phyloP scores from a whole-genome alignment of 2,113 vertebrate genomes.

The Sterna hirundo region DNA sequence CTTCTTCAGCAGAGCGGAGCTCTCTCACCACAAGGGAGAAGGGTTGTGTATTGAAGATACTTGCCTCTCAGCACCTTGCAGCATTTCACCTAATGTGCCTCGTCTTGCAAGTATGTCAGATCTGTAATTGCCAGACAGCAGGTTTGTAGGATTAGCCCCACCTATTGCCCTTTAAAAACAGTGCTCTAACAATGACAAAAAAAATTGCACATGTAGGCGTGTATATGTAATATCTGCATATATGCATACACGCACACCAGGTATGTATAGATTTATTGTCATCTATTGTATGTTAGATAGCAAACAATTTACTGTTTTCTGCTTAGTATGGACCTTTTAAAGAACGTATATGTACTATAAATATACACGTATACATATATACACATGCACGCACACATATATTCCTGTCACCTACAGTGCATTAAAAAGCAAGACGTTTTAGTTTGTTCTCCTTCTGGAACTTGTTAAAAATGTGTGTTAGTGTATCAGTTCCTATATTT shows the following conservation, averaged over 20 bases:
- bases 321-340: not conserved
- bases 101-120: not conserved
- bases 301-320: not conserved
- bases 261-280: not conserved
- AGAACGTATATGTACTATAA: not conserved
- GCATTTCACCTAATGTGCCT: not conserved
- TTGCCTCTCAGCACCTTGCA: not conserved
- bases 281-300: not conserved
- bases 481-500: not conserved
- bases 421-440: not conserved
- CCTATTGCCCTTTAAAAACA: not conserved
- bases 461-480: not conserved
- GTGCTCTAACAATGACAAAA: not conserved
- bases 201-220: not conserved
- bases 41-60: not conserved
- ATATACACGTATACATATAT: not conserved
- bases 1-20: not conserved
- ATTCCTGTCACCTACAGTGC: not conserved
- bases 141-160: not conserved
- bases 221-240: not conserved
- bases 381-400: rapidly evolving
- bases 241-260: no score
- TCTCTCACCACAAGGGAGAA: not conserved
- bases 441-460: not conserved
- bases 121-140: not conserved